Evolutionary conservation across 2,797 vertebrate species (phyloP), one percentile per base, ranked within the genome.

Genomic region (Ctenosaura bakeri): DNA sequence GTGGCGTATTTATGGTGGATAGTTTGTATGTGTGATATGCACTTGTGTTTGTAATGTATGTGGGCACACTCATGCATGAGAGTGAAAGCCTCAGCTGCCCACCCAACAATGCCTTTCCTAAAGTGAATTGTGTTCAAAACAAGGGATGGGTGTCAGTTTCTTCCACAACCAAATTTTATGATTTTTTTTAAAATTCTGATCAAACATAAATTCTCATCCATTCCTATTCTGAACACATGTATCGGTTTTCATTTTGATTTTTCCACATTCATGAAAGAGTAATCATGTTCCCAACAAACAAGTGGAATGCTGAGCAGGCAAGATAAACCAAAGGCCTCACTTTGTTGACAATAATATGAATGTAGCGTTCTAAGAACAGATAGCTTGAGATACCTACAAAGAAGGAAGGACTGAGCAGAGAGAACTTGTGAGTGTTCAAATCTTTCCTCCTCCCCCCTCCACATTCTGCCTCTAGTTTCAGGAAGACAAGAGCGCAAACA

Each of bases 401-500:
- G 69, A n/a, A 6, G 7, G 26, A 22, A 76, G 64, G 29, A 56
- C 10, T 66, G n/a, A 16, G 22, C 12, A 52, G 20, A 83, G 29
- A 52, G 73, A 90, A 64, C 3, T 59, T 71, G 14, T 50, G 38
- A 62, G 38, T 76, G 29, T 89, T n/a, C 12, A 2, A 6, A 22
- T n/a, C 32, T 78, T 46, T 56, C 29, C 26, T 22, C 1, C 8
- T 32, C 1, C 1, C 3, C 16, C 2, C 66, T 69, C 66, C 66
- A 64, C 50, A 59, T 13, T 52, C 32, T 35, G 26, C 26, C 2
- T 83, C 73, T 83, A 54, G n/a, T 66, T 90, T 82, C 54, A 83
- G 54, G 79, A 83, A 24, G 71, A 46, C n/a, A 83, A 82, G 38
- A 86, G 52, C 32, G 52, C 66, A 90, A 59, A 73, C 24, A 71